Conservation (phyloP, 2,888 invertebrate genomes). For the Agriopis leucophaearia region DNA sequence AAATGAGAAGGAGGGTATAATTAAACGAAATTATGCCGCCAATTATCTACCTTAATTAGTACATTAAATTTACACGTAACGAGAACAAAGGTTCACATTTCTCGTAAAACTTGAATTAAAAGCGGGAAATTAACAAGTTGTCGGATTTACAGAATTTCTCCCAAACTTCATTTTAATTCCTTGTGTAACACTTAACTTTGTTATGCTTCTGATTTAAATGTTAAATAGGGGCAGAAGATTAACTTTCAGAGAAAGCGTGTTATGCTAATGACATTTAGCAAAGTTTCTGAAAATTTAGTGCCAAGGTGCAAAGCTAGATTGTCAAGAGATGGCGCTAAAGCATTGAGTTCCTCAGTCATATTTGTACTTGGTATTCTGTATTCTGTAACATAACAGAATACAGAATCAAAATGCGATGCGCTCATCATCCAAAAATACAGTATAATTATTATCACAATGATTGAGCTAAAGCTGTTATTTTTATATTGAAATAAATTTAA, state of each 20-base stretch:
- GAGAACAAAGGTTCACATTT: constrained; percentile 11
- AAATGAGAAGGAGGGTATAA: not conserved
- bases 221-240: constrained; percentile 26
- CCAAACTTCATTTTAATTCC: constrained; percentile 27
- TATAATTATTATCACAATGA: too few relatives aligned
- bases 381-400: too few relatives aligned
- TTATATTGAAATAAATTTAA: too few relatives aligned
- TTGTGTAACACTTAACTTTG: constrained; percentile 27
- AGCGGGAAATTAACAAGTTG: constrained; percentile 21
- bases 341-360: too few relatives aligned
- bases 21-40: constrained; percentile 16
- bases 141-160: constrained; percentile 12
- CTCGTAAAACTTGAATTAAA: constrained; percentile 16
- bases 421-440: too few relatives aligned
- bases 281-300: constrained; percentile 5
- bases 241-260: constrained; percentile 22
- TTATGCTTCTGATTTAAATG: constrained; percentile 32
- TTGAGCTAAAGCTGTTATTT: too few relatives aligned
- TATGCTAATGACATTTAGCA: constrained; percentile 13
- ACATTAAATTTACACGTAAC: constrained; percentile 21
- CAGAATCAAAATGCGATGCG: too few relatives aligned
- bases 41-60: constrained; percentile 18
- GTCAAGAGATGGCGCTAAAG: too few relatives aligned
- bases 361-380: too few relatives aligned
- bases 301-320: too few relatives aligned